Conservation (phyloP, 2,888 invertebrate species). For the Furcula furcula region DNA sequence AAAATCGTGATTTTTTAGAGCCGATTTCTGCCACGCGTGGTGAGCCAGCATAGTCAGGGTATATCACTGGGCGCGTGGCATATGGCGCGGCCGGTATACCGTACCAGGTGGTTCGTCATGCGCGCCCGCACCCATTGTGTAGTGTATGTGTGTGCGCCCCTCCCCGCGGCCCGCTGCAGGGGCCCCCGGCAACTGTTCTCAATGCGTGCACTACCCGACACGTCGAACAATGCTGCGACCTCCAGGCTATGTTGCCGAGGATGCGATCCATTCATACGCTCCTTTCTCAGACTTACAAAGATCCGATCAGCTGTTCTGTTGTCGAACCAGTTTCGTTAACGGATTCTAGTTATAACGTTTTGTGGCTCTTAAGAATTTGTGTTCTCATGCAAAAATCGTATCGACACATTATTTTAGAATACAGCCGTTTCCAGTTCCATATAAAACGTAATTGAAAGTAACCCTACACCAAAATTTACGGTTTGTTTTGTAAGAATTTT, state of each 20-base stretch:
- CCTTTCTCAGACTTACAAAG: slow-evolving; percentile 29
- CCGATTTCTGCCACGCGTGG: slow-evolving; percentile 14
- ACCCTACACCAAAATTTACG: too few relatives aligned
- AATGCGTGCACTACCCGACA: slow-evolving; percentile 51
- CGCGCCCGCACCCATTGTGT: slow-evolving; percentile 79
- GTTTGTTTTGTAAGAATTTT: too few relatives aligned
- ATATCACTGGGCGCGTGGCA: slow-evolving; percentile 49
- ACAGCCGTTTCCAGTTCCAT: too few relatives aligned
- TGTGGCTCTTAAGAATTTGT: too few relatives aligned
- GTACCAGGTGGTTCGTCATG: slow-evolving; percentile 78
- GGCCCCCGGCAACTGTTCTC: slow-evolving; percentile 33
- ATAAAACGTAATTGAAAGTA: too few relatives aligned
- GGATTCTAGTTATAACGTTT: slow-evolving; percentile 2
- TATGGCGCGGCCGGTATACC: slow-evolving; percentile 75
- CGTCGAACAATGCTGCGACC: slow-evolving; percentile 54
- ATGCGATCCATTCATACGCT: slow-evolving; percentile 25
- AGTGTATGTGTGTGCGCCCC: slow-evolving; percentile 44
- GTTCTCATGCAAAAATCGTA: too few relatives aligned
- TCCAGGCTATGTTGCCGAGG: slow-evolving; percentile 33
- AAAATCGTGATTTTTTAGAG: too few relatives aligned
- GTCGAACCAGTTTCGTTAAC: slow-evolving; percentile 26
- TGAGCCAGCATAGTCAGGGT: slow-evolving; percentile 25
- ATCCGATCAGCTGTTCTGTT: slow-evolving; percentile 36
- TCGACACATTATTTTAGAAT: too few relatives aligned
- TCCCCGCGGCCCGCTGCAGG: slow-evolving; percentile 34